Conservation (phyloP, 2,797 vertebrate species). For the Distichodus sexfasciatus region DNA sequence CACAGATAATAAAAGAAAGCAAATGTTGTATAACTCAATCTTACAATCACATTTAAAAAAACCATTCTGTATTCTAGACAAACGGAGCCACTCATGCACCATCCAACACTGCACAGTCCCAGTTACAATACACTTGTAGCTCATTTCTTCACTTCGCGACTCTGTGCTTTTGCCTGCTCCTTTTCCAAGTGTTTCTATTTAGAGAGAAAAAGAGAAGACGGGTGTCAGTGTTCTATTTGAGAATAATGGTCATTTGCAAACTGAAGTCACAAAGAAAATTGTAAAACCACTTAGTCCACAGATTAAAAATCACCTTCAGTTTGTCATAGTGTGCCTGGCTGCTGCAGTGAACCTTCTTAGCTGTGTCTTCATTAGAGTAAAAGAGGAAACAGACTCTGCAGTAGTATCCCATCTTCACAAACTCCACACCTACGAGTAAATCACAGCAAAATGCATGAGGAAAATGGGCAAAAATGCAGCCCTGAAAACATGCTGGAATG, state of each 20-base stretch:
- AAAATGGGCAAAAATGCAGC: too few species aligned
- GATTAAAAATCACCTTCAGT: conserved; percentile 79
- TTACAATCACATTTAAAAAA: neutral
- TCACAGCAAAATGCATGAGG: neutral
- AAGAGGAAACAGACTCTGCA: conserved; percentile 96
- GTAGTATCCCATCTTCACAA: conserved; percentile 96
- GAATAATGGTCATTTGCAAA: neutral
- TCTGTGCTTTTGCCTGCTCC: conserved; percentile 61
- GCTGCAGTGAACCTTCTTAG: conserved; percentile 94
- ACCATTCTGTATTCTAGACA: neutral
- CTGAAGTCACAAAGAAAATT: too few species aligned
- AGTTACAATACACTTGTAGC: neutral
- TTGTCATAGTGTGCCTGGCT: conserved; percentile 92
- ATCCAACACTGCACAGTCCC: neutral
- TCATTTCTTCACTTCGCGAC: conserved; percentile 31
- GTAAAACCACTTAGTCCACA: too few species aligned
- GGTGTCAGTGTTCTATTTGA: too few species aligned
- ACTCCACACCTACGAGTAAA: conserved; percentile 84
- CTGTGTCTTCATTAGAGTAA: conserved; percentile 93
- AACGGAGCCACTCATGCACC: neutral
- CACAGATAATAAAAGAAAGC: neutral
- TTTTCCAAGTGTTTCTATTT: conserved; percentile 75
- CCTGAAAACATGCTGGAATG: too few species aligned
- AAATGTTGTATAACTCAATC: neutral
- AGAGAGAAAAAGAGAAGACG: neutral